Base-by-base conservation (phyloP, 2,888 invertebrate species). In the Lithosia quadra region DNA sequence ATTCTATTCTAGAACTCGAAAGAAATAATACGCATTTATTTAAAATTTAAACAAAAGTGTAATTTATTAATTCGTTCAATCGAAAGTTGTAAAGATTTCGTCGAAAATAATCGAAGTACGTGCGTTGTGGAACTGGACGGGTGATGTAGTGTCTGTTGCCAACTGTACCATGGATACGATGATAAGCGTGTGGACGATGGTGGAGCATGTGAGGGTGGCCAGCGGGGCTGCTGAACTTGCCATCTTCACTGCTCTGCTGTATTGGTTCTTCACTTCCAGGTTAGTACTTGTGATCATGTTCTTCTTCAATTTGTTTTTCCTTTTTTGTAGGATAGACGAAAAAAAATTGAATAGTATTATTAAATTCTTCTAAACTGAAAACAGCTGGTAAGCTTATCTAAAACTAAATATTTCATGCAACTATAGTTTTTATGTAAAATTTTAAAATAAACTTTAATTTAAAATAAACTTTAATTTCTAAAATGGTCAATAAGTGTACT, bases 251-350 rank as follows among this genome's bases (percentile, higher is more conserved):
- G 96, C 95, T 69, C 92, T 96, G 39, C 90, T 96, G 76, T 96
- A 96, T 90, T 96, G 96, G 94, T 95, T 96, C 90, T 96, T 96
- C 89, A 96, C 95, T 65, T 95, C 95, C 79, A 96, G 96, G 96
- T 96, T 90, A 63, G 92, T 91, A 76, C 18, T 28, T 43, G 9
- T 22, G 63, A 63, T 0, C 0, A 49, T 18, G 0, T 49, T 11
- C 62, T 2, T 43, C 7, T 28, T 11, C 1, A 61, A 4, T 18
- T 28, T 28, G 2, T 18, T 33, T 9, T 5, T 58, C 5, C 11
- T 43, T 2, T 15, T 43, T 43, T 43, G 10, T 43, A n/a, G n/a
- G n/a, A n/a, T n/a, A n/a, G n/a, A n/a, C n/a, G n/a, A n/a, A n/a
- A n/a, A 13, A 43, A 43, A 43, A 43, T 5, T 2, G 28, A 28